Conservation (phyloP, 1,140 invertebrate species). For the Calliphora vicina region DNA sequence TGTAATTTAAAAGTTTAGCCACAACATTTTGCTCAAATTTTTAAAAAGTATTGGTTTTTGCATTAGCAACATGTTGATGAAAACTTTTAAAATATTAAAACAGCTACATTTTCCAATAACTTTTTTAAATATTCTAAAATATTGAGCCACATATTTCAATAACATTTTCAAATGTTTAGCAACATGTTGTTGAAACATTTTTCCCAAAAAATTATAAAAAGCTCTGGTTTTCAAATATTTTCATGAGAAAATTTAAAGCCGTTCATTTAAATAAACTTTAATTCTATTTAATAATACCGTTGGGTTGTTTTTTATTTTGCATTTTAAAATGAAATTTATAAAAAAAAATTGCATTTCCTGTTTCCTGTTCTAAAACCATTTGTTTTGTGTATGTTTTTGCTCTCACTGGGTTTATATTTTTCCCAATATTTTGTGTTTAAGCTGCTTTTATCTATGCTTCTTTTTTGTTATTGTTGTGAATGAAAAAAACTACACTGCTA, state of each 20-base stretch:
- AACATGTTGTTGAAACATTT: slow-evolving; percentile 14
- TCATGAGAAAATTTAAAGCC: not conserved
- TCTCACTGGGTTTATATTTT: not conserved
- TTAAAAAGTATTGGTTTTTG: not conserved
- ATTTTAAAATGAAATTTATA: not conserved
- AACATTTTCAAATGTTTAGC: not conserved
- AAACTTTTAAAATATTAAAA: not conserved
- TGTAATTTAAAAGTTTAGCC: not conserved
- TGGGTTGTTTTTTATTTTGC: not conserved
- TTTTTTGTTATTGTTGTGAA: not conserved
- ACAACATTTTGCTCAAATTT: not conserved
- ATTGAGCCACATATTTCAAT: too few species aligned
- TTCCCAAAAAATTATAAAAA: not conserved
- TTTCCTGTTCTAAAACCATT: slow-evolving; percentile 27
- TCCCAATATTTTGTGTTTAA: slow-evolving; percentile 4
- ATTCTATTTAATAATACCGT: not conserved
- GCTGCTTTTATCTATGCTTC: slow-evolving; percentile 19
- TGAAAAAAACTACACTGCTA: not conserved
- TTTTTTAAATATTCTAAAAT: too few species aligned
- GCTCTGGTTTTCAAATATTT: not conserved
- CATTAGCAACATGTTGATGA: not conserved
- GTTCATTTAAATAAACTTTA: not conserved
- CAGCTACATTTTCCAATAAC: not conserved
- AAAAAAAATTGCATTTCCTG: slow-evolving; percentile 22
- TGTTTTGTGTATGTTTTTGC: slow-evolving; percentile 12